Base-by-base conservation (phyloP, 2,797 vertebrate species). In the Pipistrellus pipistrellus region DNA sequence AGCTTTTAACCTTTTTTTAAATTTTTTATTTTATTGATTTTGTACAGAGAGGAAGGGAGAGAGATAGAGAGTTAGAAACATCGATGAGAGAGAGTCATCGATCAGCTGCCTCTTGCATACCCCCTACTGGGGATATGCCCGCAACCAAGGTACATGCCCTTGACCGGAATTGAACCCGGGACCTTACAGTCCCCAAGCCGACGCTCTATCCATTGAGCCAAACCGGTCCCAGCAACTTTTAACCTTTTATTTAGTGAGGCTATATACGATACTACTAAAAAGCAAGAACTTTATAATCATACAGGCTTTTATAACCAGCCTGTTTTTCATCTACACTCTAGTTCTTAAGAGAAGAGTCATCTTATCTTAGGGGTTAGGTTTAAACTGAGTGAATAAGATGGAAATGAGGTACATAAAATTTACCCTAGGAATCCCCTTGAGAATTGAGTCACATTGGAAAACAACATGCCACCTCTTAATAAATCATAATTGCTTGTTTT, bases 281-380 rank as follows among this genome's bases (percentile, higher is more conserved):
- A 92, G n/a, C 35, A 76, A 76, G 25, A 17, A 17, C 14, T 77
- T 92, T 87, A 20, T 90, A 68, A 91, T 38, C 57, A 93, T 17
- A 53, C 38, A 90, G 51, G 13, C 38, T 92, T 95, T 85, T 68
- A 51, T 62, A 55, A 80, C 3, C 18, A 92, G 48, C 15, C 59
- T 48, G 14, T n/a, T 88, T 91, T 89, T 75, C 75, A 81, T 78
- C 23, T 51, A 69, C 0, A 20, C 25, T 85, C 38, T 72, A 21
- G 62, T 51, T 95, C 66, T 86, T 93, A 78, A 62, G 20, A 84
- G 57, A 69, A 20, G 27, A 53, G 10, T 66, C 41, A 38, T 71
- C 11, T 95, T 73, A 73, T 32, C 35, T 44, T 44, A 85, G 77
- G 1, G 7, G 30, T 55, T 68, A 80, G 53, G 11, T 57, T 93